These are phyloP conservation scores for Muraenolepis orangiensis DNA, from an alignment of 2,797 vertebrate species.

Conservation along the genomic window DNA sequence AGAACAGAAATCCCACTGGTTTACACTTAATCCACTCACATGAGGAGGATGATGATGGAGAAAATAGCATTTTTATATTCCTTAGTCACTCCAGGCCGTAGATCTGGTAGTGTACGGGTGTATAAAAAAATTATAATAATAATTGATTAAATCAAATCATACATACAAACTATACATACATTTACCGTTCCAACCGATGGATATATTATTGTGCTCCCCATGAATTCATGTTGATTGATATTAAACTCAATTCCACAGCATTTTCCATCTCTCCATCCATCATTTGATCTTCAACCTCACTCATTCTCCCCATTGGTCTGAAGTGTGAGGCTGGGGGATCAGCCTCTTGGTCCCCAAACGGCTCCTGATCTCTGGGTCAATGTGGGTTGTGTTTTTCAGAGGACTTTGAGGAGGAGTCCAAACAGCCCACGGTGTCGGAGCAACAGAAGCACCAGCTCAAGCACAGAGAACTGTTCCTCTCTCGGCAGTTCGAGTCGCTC, in stretches of 20 bases:
- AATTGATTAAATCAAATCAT: too few relatives aligned
- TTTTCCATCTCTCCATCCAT: too few relatives aligned
- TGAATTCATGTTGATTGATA: background rate
- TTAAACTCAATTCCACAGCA: background rate
- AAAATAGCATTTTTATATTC: background rate
- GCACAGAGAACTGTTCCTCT: slow-evolving; percentile 92
- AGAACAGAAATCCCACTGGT: too few relatives aligned
- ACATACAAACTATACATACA: too few relatives aligned
- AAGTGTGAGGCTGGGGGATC: background rate
- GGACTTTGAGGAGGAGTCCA: slow-evolving; percentile 94
- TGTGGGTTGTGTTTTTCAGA: slow-evolving; percentile 58
- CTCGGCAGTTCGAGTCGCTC: slow-evolving; percentile 89
- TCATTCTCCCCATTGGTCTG: background rate
- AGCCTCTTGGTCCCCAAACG: background rate
- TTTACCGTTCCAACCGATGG: too few relatives aligned
- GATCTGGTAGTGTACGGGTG: background rate
- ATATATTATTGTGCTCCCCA: background rate
- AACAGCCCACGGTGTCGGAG: slow-evolving; percentile 85
- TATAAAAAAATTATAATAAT: background rate
- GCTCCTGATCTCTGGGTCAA: background rate
- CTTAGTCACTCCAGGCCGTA: background rate
- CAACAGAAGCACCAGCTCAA: slow-evolving; percentile 93
- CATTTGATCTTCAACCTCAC: background rate
- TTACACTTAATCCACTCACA: background rate
- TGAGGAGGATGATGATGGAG: background rate